Percentiles rank a stretch among this genome's conserved stretches.
phyloP scores from a whole-genome alignment of 37 sponge, comb jelly and placozoan species.

The Geodia barretti region DNA sequence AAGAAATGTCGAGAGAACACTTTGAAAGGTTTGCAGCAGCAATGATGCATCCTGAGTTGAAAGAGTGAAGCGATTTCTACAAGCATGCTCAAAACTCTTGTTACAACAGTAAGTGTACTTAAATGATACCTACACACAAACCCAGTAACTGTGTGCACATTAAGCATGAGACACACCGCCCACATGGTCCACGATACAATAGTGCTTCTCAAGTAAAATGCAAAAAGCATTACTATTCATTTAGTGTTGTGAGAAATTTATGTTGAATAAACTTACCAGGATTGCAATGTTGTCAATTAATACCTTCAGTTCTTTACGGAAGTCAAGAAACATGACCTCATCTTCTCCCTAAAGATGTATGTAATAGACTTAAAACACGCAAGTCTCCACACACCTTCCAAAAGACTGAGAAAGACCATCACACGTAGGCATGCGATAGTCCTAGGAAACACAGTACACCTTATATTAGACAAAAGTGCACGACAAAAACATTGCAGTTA shows the following conservation, averaged over 20 bases:
- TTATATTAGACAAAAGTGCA: too few relatives aligned
- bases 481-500: too few relatives aligned
- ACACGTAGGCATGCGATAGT: not conserved
- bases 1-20: conserved; percentile 30
- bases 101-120: too few relatives aligned
- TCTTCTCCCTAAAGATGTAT: conserved; percentile 99
- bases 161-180: too few relatives aligned
- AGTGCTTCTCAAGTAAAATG: too few relatives aligned
- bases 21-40: conserved; percentile 48
- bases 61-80: not conserved
- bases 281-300: conserved; percentile 83
- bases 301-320: conserved; percentile 73
- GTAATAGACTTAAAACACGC: not conserved
- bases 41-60: conserved; percentile 52
- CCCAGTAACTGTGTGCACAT: too few relatives aligned
- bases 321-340: conserved; percentile 85
- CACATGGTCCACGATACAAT: too few relatives aligned
- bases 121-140: too few relatives aligned
- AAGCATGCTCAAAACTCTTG: too few relatives aligned
- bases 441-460: too few relatives aligned
- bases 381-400: not conserved
- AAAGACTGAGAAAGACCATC: not conserved
- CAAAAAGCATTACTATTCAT: too few relatives aligned
- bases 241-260: too few relatives aligned
- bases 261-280: conserved; percentile 82